Evolutionary conservation across 2,113 vertebrate species (phyloP).

Genomic region (Daphoenositta chrysoptera): DNA sequence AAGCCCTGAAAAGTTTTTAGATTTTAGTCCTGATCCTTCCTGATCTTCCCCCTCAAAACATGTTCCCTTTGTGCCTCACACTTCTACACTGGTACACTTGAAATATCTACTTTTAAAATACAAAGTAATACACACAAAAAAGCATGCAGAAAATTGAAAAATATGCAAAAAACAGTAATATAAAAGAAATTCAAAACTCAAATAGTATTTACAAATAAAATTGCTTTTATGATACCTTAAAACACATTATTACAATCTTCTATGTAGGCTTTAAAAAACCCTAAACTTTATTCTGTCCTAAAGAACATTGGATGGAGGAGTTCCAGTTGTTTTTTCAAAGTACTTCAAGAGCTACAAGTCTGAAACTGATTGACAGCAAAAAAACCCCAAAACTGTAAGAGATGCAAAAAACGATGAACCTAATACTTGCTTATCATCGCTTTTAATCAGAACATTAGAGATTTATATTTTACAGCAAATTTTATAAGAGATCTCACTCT

Average conservation of each 20-base stretch:
- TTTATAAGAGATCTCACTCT: conserved; percentile 11
- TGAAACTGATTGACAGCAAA: background rate
- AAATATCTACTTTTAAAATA: background rate
- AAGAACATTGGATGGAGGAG: background rate
- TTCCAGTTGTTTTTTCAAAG: background rate
- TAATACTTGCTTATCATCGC: background rate
- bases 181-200: background rate
- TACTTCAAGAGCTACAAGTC: background rate
- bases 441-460: background rate
- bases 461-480: background rate
- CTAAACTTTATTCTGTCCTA: background rate
- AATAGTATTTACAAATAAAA: background rate
- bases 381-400: background rate
- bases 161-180: background rate
- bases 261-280: background rate
- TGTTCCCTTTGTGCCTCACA: background rate
- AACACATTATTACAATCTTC: background rate
- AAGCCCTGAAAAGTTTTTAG: background rate
- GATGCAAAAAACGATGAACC: background rate
- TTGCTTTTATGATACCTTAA: background rate
- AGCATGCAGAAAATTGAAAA: background rate
- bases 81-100: background rate
- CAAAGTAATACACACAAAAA: background rate
- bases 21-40: background rate
- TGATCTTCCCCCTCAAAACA: background rate